phyloP scores from a whole-genome alignment of 64 coral and sea anemone genomes.

The Orbicella faveolata region DNA sequence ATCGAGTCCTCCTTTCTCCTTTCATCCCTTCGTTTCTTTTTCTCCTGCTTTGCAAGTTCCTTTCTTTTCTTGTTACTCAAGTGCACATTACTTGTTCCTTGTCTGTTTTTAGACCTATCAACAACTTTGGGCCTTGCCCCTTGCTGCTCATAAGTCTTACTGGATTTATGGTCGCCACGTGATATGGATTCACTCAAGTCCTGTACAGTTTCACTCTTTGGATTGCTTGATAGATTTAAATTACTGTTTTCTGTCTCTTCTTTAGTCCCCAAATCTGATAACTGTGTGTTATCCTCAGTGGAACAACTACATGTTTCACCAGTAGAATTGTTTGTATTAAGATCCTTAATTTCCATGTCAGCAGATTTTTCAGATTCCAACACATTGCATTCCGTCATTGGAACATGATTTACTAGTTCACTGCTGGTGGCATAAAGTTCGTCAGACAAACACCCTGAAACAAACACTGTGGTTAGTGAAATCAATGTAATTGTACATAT shows the following conservation, averaged over 20 bases:
- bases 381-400: not conserved
- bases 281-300: constrained; percentile 1
- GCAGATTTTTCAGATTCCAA: not conserved
- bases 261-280: not conserved
- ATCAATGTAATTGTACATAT: no score
- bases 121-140: constrained; percentile 79
- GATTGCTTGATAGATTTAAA: not conserved
- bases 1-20: constrained; percentile 43
- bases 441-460: constrained; percentile 11
- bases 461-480: not conserved
- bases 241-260: not conserved
- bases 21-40: constrained; percentile 84
- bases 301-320: not conserved
- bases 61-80: constrained; percentile 91
- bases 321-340: not conserved
- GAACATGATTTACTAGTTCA: not conserved
- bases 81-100: constrained; percentile 24
- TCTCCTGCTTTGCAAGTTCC: constrained; percentile 93
- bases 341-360: not conserved
- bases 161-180: not conserved
- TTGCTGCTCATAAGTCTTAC: constrained; percentile 11
- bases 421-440: not conserved
- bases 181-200: constrained; percentile 11
- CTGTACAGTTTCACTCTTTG: not conserved
- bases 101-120: not conserved